Conservation (phyloP, 2,113 vertebrate species). For the Percina caprodes region DNA sequence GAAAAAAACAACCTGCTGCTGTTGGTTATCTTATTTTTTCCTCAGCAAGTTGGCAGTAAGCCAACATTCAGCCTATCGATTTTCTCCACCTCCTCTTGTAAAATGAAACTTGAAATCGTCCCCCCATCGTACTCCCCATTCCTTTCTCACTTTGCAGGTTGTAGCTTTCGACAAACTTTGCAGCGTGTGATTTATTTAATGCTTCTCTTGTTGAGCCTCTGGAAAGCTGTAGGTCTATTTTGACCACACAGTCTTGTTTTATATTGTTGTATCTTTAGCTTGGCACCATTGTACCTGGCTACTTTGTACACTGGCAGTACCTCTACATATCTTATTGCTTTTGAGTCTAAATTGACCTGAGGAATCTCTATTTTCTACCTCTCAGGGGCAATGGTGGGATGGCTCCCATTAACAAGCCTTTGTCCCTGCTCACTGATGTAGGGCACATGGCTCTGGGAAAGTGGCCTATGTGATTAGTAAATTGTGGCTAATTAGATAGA, state of each 20-base stretch:
- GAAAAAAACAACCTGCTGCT: slow-evolving; percentile 51
- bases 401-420: slow-evolving; percentile 68
- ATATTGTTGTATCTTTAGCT: slow-evolving; percentile 36
- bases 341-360: slow-evolving; percentile 67
- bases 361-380: slow-evolving; percentile 62
- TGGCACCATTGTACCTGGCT: slow-evolving; percentile 34
- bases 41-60: slow-evolving; percentile 71
- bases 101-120: slow-evolving; percentile 79
- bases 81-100: slow-evolving; percentile 69
- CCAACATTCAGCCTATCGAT: slow-evolving; percentile 74
- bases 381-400: slow-evolving; percentile 44
- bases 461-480: slow-evolving; percentile 82
- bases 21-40: slow-evolving; percentile 70
- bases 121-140: background rate
- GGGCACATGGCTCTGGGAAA: slow-evolving; percentile 77
- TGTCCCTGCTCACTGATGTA: slow-evolving; percentile 77
- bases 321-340: slow-evolving; percentile 58
- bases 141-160: slow-evolving; percentile 64
- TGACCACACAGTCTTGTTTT: slow-evolving; percentile 24
- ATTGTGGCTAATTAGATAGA: slow-evolving; percentile 89
- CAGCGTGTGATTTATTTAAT: slow-evolving; percentile 67
- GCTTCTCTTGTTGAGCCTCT: slow-evolving; percentile 25
- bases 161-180: slow-evolving; percentile 68
- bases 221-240: slow-evolving; percentile 45
- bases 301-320: slow-evolving; percentile 34